Percentiles rank a stretch among this genome's conserved stretches.
Conservation (phyloP, 2,797 vertebrate species). For the Galaxias olidus region DNA sequence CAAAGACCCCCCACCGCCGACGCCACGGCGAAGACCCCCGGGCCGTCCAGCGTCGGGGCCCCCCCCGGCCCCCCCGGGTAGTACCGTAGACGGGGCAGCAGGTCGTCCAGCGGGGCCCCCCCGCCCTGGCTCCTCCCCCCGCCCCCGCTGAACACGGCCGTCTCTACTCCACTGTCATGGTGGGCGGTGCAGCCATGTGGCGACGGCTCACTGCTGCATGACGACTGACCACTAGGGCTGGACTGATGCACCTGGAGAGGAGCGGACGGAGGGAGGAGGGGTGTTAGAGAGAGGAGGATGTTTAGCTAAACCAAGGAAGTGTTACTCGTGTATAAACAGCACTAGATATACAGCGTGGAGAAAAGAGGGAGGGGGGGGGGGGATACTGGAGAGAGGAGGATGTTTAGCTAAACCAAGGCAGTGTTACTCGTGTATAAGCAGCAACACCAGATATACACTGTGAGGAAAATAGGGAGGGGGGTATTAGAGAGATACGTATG, state of each 20-base stretch:
- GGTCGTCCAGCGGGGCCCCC: conserved; percentile 84
- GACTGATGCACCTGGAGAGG: conserved; percentile 87
- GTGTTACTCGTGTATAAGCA: too few species aligned
- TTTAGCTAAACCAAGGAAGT: too few species aligned
- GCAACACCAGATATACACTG: too few species aligned
- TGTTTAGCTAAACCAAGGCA: too few species aligned
- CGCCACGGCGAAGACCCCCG: too few species aligned
- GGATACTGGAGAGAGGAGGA: too few species aligned
- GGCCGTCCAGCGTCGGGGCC: neutral
- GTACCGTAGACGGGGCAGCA: conserved; percentile 69
- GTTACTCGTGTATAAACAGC: too few species aligned
- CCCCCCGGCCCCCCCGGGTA: conserved; percentile 74
- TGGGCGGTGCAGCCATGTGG: conserved; percentile 89
- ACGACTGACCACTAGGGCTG: conserved; percentile 93
- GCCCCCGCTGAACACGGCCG: conserved; percentile 81
- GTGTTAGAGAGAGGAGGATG: neutral
- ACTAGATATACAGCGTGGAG: too few species aligned
- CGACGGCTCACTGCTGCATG: conserved; percentile 91
- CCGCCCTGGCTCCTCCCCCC: conserved; percentile 89
- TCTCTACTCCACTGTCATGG: conserved; percentile 93
- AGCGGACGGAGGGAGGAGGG: neutral
- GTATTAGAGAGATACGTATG: neutral
- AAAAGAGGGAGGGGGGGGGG: too few species aligned
- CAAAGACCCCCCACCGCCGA: conserved; percentile 71
- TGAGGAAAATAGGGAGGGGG: too few species aligned